Conservation (phyloP, 1,140 invertebrate genomes). For the Zaprionus taronus region DNA sequence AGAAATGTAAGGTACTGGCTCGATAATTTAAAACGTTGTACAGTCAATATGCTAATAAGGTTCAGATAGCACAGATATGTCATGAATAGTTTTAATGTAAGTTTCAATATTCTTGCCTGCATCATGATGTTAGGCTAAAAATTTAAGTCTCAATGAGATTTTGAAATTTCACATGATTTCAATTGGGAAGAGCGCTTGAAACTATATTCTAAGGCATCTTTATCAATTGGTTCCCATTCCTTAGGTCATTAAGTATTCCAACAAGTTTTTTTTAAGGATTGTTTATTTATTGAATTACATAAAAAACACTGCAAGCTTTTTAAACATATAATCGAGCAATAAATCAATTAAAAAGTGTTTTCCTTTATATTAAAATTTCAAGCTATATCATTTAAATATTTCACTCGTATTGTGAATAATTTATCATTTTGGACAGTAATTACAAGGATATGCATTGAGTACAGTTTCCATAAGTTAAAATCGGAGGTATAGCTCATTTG, state of each 20-base stretch:
- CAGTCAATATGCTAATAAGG: not conserved
- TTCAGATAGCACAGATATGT: conserved; percentile 10
- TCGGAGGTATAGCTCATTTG: conserved; percentile 68
- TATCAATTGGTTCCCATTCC: not conserved
- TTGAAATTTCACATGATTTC: not conserved
- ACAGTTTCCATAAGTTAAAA: conserved; percentile 29
- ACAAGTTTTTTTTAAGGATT: not conserved
- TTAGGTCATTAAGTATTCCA: not conserved
- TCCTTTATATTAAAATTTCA: conserved; percentile 8
- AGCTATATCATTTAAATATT: conserved; percentile 33
- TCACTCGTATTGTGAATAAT: conserved; percentile 28
- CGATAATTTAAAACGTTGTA: not conserved
- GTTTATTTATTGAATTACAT: conserved; percentile 31
- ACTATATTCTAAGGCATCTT: not conserved
- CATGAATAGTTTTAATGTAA: not conserved
- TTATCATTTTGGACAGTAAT: conserved; percentile 23
- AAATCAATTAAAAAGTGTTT: not conserved
- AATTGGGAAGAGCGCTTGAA: not conserved
- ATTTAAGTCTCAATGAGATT: not conserved
- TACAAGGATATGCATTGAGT: conserved; percentile 39
- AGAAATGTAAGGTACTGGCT: not conserved
- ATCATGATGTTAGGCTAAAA: not conserved
- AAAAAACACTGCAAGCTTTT: conserved; percentile 33
- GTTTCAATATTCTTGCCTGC: not conserved
- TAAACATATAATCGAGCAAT: conserved; percentile 10